These are phyloP conservation scores for Arbacia lixula DNA, from an alignment of 53 echinoderm and acorn worm genomes.

Conservation along the genomic window DNA sequence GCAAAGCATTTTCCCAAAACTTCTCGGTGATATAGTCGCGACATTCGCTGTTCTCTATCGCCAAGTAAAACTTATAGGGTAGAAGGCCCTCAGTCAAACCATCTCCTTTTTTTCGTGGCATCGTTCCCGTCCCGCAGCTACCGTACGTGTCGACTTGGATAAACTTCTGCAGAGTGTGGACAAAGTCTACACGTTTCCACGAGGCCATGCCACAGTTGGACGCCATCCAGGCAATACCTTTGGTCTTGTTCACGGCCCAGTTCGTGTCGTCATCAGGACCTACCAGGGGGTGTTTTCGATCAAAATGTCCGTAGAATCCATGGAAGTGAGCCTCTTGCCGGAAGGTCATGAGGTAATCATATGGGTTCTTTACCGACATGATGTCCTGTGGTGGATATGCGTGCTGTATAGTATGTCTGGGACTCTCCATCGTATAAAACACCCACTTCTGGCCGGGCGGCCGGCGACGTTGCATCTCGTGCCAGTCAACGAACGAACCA, in stretches of 20 bases:
- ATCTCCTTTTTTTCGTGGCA: constrained; percentile 17
- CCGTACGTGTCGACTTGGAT: constrained; percentile 73
- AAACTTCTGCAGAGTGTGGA: constrained; percentile 51
- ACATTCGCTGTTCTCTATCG: constrained; percentile 49
- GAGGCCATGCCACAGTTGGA: constrained; percentile 69
- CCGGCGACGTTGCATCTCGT: background rate
- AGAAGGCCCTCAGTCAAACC: background rate
- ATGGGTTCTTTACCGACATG: background rate
- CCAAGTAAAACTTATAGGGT: constrained; percentile 45
- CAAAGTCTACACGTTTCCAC: constrained; percentile 72
- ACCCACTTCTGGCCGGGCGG: constrained; percentile 28
- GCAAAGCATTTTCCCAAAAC: constrained; percentile 35
- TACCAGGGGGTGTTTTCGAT: background rate
- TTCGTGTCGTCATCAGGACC: background rate
- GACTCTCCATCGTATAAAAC: background rate
- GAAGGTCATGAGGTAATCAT: constrained; percentile 35
- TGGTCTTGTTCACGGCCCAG: constrained; percentile 43
- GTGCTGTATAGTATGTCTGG: no score
- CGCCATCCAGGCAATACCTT: constrained; percentile 70
- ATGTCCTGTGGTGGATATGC: no score
- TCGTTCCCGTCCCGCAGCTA: constrained; percentile 49
- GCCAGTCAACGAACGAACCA: background rate
- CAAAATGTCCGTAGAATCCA: background rate
- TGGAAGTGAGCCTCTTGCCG: background rate
- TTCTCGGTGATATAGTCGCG: constrained; percentile 54